A percentile compares a stretch with the other conserved stretches of the same genome.
Evolutionary conservation across 64 coral and sea anemone species (phyloP).

Genomic region (Actinia tenebrosa): DNA sequence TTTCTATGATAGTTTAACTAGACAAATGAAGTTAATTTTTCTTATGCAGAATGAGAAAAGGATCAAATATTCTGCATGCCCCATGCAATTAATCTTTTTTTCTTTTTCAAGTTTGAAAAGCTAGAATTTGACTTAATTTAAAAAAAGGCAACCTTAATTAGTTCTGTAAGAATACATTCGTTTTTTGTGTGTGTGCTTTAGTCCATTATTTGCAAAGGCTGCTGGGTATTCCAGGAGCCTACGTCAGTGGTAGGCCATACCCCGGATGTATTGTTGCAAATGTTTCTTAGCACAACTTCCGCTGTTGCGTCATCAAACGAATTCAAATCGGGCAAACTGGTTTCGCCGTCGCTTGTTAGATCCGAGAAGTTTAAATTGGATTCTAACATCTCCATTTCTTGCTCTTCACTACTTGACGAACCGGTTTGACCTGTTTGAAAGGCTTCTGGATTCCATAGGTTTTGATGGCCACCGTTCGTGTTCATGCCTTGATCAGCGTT

Average conservation of each 20-base stretch:
- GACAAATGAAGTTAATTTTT: too few relatives aligned
- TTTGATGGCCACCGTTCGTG: constrained; percentile 5
- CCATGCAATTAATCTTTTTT: too few relatives aligned
- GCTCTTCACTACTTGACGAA: constrained; percentile 52
- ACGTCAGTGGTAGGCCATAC: constrained; percentile 82
- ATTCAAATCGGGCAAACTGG: constrained; percentile 72
- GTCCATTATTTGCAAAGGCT: constrained; percentile 82
- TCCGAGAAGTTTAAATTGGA: constrained; percentile 88
- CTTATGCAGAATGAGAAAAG: too few relatives aligned
- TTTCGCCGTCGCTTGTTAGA: constrained; percentile 67
- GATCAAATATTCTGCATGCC: too few relatives aligned
- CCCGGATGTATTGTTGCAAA: constrained; percentile 93
- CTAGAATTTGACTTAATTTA: too few relatives aligned
- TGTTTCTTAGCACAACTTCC: constrained; percentile 80
- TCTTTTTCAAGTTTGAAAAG: too few relatives aligned
- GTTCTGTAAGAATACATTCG: not conserved
- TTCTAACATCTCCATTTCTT: constrained; percentile 89
- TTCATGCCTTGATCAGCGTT: constrained; percentile 67
- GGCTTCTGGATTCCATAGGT: constrained; percentile 15
- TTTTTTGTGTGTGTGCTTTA: not conserved
- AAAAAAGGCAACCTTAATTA: not conserved
- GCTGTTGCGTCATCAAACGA: constrained; percentile 78
- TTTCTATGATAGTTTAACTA: too few relatives aligned
- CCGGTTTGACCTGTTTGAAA: constrained; percentile 21
- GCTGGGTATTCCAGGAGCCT: constrained; percentile 30